Evolutionary conservation across 1,140 invertebrate genomes (phyloP).

Genomic region (Drosophila pseudoobscura): DNA sequence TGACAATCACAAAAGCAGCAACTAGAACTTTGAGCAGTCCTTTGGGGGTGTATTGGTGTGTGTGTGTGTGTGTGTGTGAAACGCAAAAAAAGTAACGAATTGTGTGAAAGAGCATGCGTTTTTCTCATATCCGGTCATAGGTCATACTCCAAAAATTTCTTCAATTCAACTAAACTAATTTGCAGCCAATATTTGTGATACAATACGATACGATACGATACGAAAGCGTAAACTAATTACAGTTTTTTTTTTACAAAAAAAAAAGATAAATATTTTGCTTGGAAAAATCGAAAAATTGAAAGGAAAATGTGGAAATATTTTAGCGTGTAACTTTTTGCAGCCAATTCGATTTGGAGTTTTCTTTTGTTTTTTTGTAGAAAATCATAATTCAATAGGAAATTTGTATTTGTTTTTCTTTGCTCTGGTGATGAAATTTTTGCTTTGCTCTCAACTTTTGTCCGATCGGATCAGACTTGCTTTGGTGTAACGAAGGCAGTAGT

Average conservation of each 20-base stretch:
- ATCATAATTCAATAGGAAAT: slow-evolving; percentile 30
- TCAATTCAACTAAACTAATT: slow-evolving; percentile 73
- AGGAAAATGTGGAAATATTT: slow-evolving; percentile 37
- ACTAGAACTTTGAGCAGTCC: slow-evolving; percentile 24
- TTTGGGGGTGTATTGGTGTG: slow-evolving; percentile 10
- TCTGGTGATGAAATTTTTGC: slow-evolving; percentile 37
- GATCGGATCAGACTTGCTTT: slow-evolving; percentile 40
- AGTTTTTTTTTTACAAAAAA: slow-evolving; percentile 36
- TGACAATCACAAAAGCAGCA: slow-evolving; percentile 67
- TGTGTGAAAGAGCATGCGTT: slow-evolving; percentile 46
- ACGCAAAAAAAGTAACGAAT: slow-evolving; percentile 45
- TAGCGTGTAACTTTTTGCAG: slow-evolving; percentile 43
- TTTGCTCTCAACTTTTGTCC: slow-evolving; percentile 48
- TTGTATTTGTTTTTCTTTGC: slow-evolving; percentile 35
- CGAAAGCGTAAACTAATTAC: slow-evolving; percentile 34
- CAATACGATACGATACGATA: no score
- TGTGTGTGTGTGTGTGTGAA: background rate
- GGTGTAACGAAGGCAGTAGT: slow-evolving; percentile 58
- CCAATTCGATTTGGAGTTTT: slow-evolving; percentile 41
- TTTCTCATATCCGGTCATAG: background rate
- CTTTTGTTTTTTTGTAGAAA: background rate
- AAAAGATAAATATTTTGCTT: slow-evolving; percentile 19
- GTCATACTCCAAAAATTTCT: slow-evolving; percentile 43
- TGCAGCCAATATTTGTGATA: slow-evolving; percentile 58
- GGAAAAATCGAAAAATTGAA: slow-evolving; percentile 19